Conservation (phyloP, 2,888 invertebrate species). For the Callyntrura guangdongensis region DNA sequence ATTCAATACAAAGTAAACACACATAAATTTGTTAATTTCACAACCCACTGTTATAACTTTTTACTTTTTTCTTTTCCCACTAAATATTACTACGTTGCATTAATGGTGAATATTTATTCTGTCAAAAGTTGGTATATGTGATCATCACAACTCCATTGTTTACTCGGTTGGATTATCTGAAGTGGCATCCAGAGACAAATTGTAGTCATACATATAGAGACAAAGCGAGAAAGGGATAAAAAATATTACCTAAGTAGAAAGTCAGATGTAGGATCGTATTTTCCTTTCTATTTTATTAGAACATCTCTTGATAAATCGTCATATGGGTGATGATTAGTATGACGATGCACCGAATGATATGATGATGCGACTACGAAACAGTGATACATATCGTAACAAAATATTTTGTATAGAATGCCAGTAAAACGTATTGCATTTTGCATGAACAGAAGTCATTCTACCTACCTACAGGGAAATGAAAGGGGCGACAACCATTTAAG, state of each 20-base stretch:
- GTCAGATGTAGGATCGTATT: conserved; percentile 11
- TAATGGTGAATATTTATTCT: conserved; percentile 17
- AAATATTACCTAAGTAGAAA: conserved; percentile 15
- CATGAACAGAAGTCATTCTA: conserved; percentile 77
- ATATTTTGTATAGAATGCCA: conserved; percentile 28
- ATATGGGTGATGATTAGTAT: conserved; percentile 55
- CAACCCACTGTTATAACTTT: neutral
- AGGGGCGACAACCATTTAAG: conserved; percentile 74
- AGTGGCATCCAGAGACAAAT: conserved; percentile 65
- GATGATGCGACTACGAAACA: conserved; percentile 13
- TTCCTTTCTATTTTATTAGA: conserved; percentile 56
- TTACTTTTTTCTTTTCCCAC: neutral
- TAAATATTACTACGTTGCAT: no score
- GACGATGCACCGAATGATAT: conserved; percentile 49
- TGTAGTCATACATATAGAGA: neutral
- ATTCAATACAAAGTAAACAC: neutral
- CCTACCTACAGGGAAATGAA: conserved; percentile 60
- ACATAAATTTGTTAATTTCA: neutral
- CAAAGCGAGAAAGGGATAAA: conserved; percentile 19
- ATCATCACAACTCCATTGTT: conserved; percentile 45
- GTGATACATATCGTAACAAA: neutral
- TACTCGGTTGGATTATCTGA: conserved; percentile 57
- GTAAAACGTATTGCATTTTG: conserved; percentile 60
- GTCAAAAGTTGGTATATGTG: neutral
- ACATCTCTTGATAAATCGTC: conserved; percentile 42